phyloP scores from a whole-genome alignment of 1,140 invertebrate species.

The Marisa cornuarietis region DNA sequence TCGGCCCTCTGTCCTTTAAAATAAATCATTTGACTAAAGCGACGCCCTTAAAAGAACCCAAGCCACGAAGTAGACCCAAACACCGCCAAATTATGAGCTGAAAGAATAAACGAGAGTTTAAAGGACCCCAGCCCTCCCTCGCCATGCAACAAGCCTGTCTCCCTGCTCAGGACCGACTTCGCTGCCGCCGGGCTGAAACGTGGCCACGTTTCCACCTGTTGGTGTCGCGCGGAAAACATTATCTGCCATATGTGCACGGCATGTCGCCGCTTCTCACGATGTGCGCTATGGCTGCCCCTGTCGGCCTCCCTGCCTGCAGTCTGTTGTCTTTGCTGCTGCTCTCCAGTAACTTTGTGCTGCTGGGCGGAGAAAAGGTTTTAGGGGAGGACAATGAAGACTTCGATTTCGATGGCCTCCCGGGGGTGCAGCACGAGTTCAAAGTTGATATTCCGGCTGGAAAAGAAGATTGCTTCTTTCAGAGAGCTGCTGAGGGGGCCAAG shows the following conservation, averaged over 20 bases:
- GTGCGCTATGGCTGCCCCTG: too few species aligned
- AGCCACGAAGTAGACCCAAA: background rate
- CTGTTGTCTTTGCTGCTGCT: conserved; percentile 1
- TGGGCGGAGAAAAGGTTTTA: conserved; percentile 28
- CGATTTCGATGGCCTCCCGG: conserved; percentile 58
- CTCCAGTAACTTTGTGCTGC: background rate
- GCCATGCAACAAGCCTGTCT: too few species aligned
- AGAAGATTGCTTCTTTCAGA: conserved; percentile 58
- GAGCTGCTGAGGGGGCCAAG: conserved; percentile 39
- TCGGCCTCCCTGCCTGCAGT: background rate
- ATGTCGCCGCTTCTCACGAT: background rate
- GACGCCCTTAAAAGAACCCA: background rate
- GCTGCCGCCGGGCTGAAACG: background rate
- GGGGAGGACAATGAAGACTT: conserved; percentile 51
- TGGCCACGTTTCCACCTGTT: background rate
- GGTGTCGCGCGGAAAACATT: background rate
- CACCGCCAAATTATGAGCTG: background rate
- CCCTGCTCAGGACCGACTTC: background rate
- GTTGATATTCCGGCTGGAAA: conserved; percentile 44
- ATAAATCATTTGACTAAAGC: background rate
- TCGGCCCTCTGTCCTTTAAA: background rate
- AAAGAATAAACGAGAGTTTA: too few species aligned
- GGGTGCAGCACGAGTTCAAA: conserved; percentile 59
- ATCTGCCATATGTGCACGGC: background rate
- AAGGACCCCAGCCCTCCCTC: too few species aligned